Evolutionary conservation across 1,140 invertebrate genomes (phyloP).

Genomic region (Amphibalanus amphitrite): DNA sequence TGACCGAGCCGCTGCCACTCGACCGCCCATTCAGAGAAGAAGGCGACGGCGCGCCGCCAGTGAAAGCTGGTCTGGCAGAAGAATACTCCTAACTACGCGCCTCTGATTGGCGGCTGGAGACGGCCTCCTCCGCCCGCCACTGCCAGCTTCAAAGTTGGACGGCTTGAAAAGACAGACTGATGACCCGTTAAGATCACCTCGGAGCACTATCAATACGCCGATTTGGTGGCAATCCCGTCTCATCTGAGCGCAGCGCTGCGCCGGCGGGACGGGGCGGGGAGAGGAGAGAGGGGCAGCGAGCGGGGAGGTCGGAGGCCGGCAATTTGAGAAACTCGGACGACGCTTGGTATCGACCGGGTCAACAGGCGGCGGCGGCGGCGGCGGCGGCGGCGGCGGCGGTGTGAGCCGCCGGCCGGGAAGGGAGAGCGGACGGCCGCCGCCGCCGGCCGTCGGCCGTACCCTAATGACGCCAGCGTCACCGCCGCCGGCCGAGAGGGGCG

Average conservation of each 20-base stretch:
- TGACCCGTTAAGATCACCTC: not conserved
- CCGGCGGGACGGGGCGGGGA: not conserved
- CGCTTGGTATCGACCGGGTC: not conserved
- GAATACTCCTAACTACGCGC: not conserved
- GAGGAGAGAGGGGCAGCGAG: too few species aligned
- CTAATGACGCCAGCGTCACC: too few species aligned
- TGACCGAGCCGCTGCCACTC: not conserved
- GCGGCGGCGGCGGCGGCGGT: too few species aligned
- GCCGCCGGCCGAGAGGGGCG: too few species aligned
- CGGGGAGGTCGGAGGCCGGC: too few species aligned
- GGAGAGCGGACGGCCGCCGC: too few species aligned
- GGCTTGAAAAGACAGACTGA: not conserved
- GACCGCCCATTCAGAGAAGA: not conserved
- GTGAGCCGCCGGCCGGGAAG: too few species aligned
- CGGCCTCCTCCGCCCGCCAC: not conserved
- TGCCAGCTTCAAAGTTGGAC: not conserved
- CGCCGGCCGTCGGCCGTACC: too few species aligned
- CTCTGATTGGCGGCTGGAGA: not conserved
- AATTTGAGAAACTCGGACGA: not conserved
- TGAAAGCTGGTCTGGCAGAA: not conserved
- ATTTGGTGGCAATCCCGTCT: not conserved
- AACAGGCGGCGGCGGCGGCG: not conserved
- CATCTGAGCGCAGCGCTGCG: not conserved
- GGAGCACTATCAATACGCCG: not conserved
- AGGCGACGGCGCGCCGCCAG: not conserved